Conservation (phyloP, 2,797 vertebrate species). For the Karalla daura region DNA sequence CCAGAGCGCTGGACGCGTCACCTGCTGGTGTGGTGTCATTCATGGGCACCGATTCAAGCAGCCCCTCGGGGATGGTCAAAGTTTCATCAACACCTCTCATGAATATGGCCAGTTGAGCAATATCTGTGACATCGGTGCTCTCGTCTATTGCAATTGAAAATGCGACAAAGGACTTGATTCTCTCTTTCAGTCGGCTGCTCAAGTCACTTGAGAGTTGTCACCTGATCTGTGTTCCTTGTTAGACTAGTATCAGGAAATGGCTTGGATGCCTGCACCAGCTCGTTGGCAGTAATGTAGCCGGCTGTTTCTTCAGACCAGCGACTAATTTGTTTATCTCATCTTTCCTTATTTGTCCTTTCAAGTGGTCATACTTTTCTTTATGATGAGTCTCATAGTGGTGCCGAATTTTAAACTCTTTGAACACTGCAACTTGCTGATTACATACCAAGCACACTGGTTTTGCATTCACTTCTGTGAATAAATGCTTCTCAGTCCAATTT, state of each 20-base stretch:
- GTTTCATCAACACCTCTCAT: too few species aligned
- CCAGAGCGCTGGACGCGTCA: too few species aligned
- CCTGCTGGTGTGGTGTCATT: too few species aligned
- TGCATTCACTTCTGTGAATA: conserved; percentile 44
- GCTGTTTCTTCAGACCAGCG: conserved; percentile 41
- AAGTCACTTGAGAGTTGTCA: too few species aligned
- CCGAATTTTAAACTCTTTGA: conserved; percentile 45
- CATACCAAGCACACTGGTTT: conserved; percentile 46
- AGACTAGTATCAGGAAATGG: background rate
- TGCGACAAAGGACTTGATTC: too few species aligned
- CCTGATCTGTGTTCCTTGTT: too few species aligned
- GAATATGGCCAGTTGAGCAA: too few species aligned
- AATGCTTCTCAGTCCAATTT: conserved; percentile 23
- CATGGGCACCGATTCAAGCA: too few species aligned
- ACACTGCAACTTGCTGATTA: conserved; percentile 32
- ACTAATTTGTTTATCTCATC: conserved; percentile 15
- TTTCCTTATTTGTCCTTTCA: conserved; percentile 12
- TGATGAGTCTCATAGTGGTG: conserved; percentile 45
- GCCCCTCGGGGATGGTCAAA: too few species aligned
- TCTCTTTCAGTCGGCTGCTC: too few species aligned
- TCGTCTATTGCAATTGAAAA: too few species aligned
- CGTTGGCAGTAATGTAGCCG: conserved; percentile 15
- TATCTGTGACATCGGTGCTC: too few species aligned
- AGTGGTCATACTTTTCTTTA: conserved; percentile 26
- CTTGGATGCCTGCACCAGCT: conserved; percentile 10